Base-by-base conservation (phyloP, 2,113 vertebrate genomes). In the Leptobrachium ailaonicum region DNA sequence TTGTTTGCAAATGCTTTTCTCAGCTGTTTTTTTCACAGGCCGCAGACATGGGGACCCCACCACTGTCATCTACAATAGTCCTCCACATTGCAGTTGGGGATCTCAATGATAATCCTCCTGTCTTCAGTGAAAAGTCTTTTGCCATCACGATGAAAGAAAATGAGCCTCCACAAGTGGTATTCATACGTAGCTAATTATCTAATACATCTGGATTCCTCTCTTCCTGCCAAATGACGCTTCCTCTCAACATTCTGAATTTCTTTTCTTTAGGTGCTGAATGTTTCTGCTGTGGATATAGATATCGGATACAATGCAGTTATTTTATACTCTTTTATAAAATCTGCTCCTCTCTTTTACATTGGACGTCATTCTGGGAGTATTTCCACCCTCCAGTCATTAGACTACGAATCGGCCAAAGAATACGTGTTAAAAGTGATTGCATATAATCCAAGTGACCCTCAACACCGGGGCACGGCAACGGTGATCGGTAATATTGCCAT, bases 311-410 rank as follows among this genome's bases (percentile, higher is more conserved):
- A 88, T 44, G 87, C 89, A 42, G 1, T 85, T 58, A 77, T 90
- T 74, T 56, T 86, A 76, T 88, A 89, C 54, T 41, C 62, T 40
- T 40, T 87, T 70, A 77, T 41, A 70, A 85, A 80, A 86, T 82
- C 84, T 0, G 64, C 77, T 79, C 66, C 66, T 62, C 64, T 72
- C 6, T 89, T 88, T 72, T 3, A 9, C 1, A 82, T 88, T 68
- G 87, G 86, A 77, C 84, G 86, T 76, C 40, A 86, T 69, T 89
- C 88, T 79, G 89, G 87, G 76, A 54, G 81, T 56, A 76, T 90
- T 70, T 50, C 68, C 72, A 86, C 71, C 14, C 77, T 88, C 58
- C 83, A 87, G 0, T 83, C 86, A 73, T 82, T 90, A 72, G 89
- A 90, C 78, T 88, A 86, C 12, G 88, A 89, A 82, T 80, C 63